phyloP scores from a whole-genome alignment of 2,888 invertebrate genomes.

The Andrena marginata region DNA sequence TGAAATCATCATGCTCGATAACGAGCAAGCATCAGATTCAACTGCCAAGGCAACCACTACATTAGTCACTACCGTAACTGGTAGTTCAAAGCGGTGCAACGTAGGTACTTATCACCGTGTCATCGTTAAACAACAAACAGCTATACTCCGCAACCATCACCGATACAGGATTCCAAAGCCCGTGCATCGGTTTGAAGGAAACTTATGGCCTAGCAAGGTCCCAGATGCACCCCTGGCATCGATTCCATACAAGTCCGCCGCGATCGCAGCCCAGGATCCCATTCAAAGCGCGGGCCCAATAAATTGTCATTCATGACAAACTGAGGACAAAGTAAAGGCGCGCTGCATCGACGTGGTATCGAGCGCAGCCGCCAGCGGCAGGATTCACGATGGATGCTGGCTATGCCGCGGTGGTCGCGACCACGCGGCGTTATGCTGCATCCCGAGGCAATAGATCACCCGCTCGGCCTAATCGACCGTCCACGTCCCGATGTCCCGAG shows the following conservation, averaged over 20 bases:
- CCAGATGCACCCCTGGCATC: slow-evolving; percentile 14
- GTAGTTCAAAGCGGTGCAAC: background rate
- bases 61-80: background rate
- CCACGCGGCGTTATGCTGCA: slow-evolving; percentile 43
- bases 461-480: slow-evolving; percentile 58
- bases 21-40: slow-evolving; percentile 6
- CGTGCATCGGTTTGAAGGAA: background rate
- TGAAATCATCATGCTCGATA: too few relatives aligned
- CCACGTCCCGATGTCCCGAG: slow-evolving; percentile 48
- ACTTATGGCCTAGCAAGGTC: slow-evolving; percentile 1
- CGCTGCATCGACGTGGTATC: slow-evolving; percentile 39
- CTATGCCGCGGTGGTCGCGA: slow-evolving; percentile 26
- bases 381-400: slow-evolving; percentile 32
- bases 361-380: slow-evolving; percentile 5
- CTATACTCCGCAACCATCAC: background rate
- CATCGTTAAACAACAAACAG: background rate
- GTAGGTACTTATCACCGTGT: background rate
- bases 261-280: slow-evolving; percentile 27
- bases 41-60: slow-evolving; percentile 7
- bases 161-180: background rate
- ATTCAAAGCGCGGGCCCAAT: slow-evolving; percentile 66
- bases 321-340: slow-evolving; percentile 68
- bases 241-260: slow-evolving; percentile 31
- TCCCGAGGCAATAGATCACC: slow-evolving; percentile 66
- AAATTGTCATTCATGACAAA: slow-evolving; percentile 78